Evolutionary conservation across 1,140 invertebrate species (phyloP).

Genomic region (Parasteatoda tepidariorum): DNA sequence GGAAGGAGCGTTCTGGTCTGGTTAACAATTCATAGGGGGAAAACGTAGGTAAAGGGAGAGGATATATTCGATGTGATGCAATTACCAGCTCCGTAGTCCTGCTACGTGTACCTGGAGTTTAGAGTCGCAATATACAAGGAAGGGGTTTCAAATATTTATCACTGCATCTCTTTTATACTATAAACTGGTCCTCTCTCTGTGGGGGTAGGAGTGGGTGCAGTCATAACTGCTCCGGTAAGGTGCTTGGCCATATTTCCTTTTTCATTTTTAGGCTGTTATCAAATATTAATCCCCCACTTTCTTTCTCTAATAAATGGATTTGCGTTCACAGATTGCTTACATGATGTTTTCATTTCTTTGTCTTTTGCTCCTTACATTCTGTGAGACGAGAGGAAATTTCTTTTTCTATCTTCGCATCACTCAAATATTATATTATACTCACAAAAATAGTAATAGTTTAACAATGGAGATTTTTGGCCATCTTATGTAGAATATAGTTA

Average conservation of each 20-base stretch:
- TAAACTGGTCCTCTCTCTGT: constrained; percentile 39
- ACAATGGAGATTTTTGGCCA: too few relatives aligned
- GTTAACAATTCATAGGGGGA: constrained; percentile 53
- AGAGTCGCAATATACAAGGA: constrained; percentile 52
- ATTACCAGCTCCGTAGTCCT: constrained; percentile 37
- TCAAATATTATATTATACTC: not conserved
- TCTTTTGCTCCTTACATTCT: not conserved
- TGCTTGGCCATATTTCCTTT: constrained; percentile 54
- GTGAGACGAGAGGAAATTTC: not conserved
- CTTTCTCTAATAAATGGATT: constrained; percentile 53
- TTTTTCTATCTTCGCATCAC: not conserved
- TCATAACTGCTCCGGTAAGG: constrained; percentile 44
- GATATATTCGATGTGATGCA: constrained; percentile 37
- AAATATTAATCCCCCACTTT: constrained; percentile 57
- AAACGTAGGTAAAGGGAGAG: constrained; percentile 17
- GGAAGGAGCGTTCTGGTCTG: not conserved
- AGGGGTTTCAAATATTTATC: constrained; percentile 55
- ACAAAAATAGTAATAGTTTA: too few relatives aligned
- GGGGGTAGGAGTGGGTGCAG: constrained; percentile 23
- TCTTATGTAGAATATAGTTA: too few relatives aligned
- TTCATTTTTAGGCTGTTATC: constrained; percentile 49
- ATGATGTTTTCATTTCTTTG: constrained; percentile 51
- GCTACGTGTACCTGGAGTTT: constrained; percentile 54
- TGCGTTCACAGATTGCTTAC: constrained; percentile 54
- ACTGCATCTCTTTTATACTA: constrained; percentile 57